Evolutionary conservation across 23 tunicate species (phyloP), one percentile per base, ranked within the genome.

Genomic region (Styela plicata): DNA sequence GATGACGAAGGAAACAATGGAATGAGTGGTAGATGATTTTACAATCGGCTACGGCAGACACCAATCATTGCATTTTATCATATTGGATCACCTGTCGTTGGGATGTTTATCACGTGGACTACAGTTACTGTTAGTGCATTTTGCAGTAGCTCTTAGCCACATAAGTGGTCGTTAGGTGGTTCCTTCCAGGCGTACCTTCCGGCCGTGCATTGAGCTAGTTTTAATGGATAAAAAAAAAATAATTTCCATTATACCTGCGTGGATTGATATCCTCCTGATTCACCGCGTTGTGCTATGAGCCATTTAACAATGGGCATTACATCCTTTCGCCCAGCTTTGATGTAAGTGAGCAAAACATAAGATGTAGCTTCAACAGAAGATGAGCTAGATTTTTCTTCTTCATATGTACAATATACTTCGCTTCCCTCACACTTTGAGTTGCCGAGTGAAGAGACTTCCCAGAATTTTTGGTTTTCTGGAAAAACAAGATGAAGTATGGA

Each of bases 311-410:
- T 73, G 20, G 98, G 98, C 25, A 77, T 70, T 3, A 89, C 70
- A 24, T 53, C 66, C 19, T 82, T 20, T 78, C 76, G 75, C 7
- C 78, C 77, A 0, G 70, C 69, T 17, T 82, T 62, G 21, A 67
- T 83, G 77, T 87, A 88, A 0, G 93, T 76, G 10, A 93, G 79
- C 33, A 93, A 69, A 19, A 87, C 93, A 74, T 93, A 93, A 1
- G 98, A 63, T 25, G 98, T 88, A 89, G 88, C 88, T 69, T 93
- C 98, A 52, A 93, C 85, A 36, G 88, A 92, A 61, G 64, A 35
- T n/a, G 81, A 1, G 24, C 32, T 24, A 20, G 81, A 27, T 67
- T 67, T 67, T 29, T 67, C 31, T 18, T 67, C 22, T 17, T 18
- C 0, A 23, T 18, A 67, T 17, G 71, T 7, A 44, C 57, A 44